Base-by-base conservation (phyloP, 1,140 invertebrate species). In the Meloidogyne chitwoodi region DNA sequence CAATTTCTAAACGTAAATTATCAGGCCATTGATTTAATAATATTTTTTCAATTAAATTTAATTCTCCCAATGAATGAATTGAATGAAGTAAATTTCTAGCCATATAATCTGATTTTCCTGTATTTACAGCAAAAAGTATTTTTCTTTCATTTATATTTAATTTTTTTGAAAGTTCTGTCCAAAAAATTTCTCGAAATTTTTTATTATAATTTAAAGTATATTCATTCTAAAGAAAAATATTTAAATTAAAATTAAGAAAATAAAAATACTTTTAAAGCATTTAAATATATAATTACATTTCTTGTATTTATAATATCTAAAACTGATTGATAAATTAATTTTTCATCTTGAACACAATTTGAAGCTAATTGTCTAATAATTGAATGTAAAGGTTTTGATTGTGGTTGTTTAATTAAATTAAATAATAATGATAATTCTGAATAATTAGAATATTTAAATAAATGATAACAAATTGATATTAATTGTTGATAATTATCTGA, bases 401-500 rank as follows among this genome's bases (percentile, higher is more conserved):
- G 31, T 27, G 26, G 71, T 72, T 84, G 81, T 68, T 70, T 72
- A n/a, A 87, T 78, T 29, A 85, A 68, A n/a, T 75, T 78, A 24
- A 75, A 75, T 44, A 85, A 61, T 22, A 86, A 48, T 1, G 77
- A 67, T 12, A 84, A 64, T 65, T 85, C 83, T 16, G 80, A 56
- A 19, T 74, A 74, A 22, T 81, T 80, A 27, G 76, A 74, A 44
- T 87, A 76, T n/a, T 79, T 80, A 61, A 80, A 87, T 27, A 86
- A 68, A 68, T 80, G 80, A 79, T 87, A 83, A 68, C 85, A 86
- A 38, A 86, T 79, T 26, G 84, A 84, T n/a, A 82, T 84, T 56
- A 85, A 75, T 64, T 85, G 84, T 74, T 87, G 84, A 74, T 86
- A 81, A 34, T 87, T 76, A 63, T 87, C 84, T 38, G 80, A 79